Evolutionary conservation across 2,113 vertebrate species (phyloP).

Genomic region (Leptobrachium leishanense): DNA sequence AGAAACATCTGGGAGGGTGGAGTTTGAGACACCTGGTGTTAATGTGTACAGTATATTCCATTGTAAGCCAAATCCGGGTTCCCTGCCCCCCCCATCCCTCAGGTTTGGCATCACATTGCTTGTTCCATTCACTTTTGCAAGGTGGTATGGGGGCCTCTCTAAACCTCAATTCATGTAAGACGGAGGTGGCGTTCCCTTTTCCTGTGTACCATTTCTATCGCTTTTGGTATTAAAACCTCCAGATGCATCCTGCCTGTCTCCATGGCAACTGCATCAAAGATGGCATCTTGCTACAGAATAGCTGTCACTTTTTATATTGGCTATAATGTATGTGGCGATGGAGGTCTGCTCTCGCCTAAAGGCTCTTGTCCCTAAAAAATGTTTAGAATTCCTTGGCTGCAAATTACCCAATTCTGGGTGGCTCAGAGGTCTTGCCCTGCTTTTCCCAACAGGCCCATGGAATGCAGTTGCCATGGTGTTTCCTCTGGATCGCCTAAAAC

Average conservation of each 20-base stretch:
- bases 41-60: too few species aligned
- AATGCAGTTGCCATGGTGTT: slow-evolving; percentile 34
- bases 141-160: too few species aligned
- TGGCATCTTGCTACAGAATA: background rate
- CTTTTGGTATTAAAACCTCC: too few species aligned
- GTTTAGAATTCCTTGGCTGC: background rate
- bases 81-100: too few species aligned
- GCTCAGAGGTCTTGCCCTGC: slow-evolving; percentile 10
- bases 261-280: background rate
- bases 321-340: background rate
- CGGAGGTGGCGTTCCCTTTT: too few species aligned
- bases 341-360: background rate
- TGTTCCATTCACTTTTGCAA: too few species aligned
- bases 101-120: too few species aligned
- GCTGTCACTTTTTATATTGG: background rate
- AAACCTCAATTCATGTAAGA: too few species aligned
- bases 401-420: slow-evolving; percentile 5
- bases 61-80: too few species aligned
- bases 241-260: background rate
- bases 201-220: too few species aligned
- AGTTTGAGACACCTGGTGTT: too few species aligned
- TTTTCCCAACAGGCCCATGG: slow-evolving; percentile 14
- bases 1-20: too few species aligned
- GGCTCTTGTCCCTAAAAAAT: background rate
- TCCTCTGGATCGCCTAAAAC: background rate